phyloP scores from a whole-genome alignment of 2,888 invertebrate species.

The Elysia crispata region DNA sequence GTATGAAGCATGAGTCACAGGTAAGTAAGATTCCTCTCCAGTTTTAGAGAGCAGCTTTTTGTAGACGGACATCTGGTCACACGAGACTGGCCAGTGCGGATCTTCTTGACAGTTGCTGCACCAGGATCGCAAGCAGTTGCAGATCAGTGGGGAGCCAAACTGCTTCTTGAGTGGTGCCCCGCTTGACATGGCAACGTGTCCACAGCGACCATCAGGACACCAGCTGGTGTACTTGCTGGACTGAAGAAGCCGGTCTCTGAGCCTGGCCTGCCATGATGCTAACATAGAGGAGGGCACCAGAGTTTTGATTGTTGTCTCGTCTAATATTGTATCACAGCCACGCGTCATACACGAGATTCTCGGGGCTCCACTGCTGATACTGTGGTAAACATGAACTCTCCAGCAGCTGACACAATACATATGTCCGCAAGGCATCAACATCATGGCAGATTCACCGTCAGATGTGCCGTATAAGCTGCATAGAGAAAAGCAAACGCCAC shows the following conservation, averaged over 20 bases:
- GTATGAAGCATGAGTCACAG: neutral
- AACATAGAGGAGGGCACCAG: neutral
- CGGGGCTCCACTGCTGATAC: neutral
- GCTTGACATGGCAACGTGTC: constrained; percentile 25
- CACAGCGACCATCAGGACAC: constrained; percentile 35
- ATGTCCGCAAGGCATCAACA: constrained; percentile 33
- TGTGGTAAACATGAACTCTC: constrained; percentile 4
- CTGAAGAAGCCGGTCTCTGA: constrained; percentile 13
- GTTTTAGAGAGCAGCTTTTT: constrained; percentile 49
- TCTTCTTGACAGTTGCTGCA: constrained; percentile 56
- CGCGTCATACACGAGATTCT: constrained; percentile 17
- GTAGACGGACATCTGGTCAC: constrained; percentile 52
- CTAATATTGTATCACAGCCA: neutral
- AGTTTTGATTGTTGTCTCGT: constrained; percentile 9
- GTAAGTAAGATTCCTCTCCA: constrained; percentile 26
- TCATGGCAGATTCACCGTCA: neutral
- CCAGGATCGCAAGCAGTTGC: constrained; percentile 55
- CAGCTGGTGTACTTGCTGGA: constrained; percentile 17
- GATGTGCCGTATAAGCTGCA: neutral
- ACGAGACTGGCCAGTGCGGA: constrained; percentile 62
- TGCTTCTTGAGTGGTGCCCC: neutral
- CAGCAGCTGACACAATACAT: constrained; percentile 30
- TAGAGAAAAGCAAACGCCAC: neutral
- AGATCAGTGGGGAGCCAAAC: constrained; percentile 47
- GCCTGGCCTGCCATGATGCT: constrained; percentile 1